phyloP scores from a whole-genome alignment of 1,140 invertebrate species.

The Mesaphorura yosii region DNA sequence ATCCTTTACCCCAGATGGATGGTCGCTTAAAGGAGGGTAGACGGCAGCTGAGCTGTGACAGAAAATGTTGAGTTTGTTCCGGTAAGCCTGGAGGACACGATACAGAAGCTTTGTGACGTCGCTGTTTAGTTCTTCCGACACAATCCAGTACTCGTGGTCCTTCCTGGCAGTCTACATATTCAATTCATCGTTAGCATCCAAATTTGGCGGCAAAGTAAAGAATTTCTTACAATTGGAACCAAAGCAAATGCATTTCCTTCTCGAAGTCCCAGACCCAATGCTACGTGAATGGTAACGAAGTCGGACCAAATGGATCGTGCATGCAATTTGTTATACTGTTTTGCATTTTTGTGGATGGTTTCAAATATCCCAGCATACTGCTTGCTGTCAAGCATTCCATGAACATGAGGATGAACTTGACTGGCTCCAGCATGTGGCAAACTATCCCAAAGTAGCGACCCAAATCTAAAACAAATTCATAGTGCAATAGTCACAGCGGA shows the following conservation, averaged over 20 bases:
- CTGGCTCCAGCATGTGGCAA: conserved; percentile 41
- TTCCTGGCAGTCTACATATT: conserved; percentile 36
- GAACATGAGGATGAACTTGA: conserved; percentile 44
- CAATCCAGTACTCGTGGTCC: conserved; percentile 40
- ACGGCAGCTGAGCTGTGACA: conserved; percentile 38
- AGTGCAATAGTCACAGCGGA: background rate
- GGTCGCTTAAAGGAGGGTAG: conserved; percentile 33
- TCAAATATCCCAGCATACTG: conserved; percentile 39
- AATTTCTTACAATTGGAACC: conserved; percentile 36
- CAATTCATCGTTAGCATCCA: too few species aligned
- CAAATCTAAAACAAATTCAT: conserved; percentile 33
- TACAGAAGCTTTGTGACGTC: conserved; percentile 37
- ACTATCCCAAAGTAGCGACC: conserved; percentile 40
- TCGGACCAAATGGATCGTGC: conserved; percentile 37
- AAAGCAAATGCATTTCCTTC: conserved; percentile 36
- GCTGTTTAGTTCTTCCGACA: conserved; percentile 33
- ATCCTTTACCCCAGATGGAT: background rate
- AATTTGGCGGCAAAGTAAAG: background rate
- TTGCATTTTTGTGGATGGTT: conserved; percentile 34
- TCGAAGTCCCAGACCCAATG: conserved; percentile 36
- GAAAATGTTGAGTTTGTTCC: conserved; percentile 36
- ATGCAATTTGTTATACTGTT: conserved; percentile 31
- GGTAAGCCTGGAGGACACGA: conserved; percentile 37
- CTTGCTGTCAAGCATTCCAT: conserved; percentile 36
- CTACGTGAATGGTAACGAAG: conserved; percentile 36